Evolutionary conservation across 2,888 invertebrate genomes (phyloP).

Genomic region (Lepidonotus clava): DNA sequence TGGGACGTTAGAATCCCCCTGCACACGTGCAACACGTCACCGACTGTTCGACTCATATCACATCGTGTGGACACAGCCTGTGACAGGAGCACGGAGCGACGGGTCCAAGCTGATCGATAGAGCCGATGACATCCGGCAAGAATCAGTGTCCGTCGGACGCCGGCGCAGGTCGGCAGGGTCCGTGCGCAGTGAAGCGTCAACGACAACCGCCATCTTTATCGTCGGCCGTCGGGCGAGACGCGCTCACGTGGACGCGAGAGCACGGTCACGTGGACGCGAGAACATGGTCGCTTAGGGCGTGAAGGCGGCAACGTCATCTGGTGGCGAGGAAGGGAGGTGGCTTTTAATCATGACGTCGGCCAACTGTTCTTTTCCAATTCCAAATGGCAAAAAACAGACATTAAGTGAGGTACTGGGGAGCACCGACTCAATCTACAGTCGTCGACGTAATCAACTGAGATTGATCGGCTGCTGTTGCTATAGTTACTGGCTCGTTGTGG

Average conservation of each 20-base stretch:
- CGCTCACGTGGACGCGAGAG: slow-evolving; percentile 43
- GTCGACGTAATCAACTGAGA: not conserved
- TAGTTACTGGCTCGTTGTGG: not conserved
- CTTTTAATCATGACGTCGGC: not conserved
- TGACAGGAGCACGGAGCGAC: too few relatives aligned
- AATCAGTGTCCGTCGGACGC: not conserved
- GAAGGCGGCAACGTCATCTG: not conserved
- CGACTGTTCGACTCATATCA: too few relatives aligned
- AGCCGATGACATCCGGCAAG: not conserved
- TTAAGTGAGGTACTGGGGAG: not conserved
- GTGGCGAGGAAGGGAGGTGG: not conserved
- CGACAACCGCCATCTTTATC: slow-evolving; percentile 21
- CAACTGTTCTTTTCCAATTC: not conserved
- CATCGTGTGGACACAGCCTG: too few relatives aligned
- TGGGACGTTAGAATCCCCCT: too few relatives aligned
- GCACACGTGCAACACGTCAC: too few relatives aligned
- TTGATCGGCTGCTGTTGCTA: slow-evolving; percentile 10
- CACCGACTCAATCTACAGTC: slow-evolving; percentile 3
- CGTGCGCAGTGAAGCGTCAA: not conserved
- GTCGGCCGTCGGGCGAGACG: slow-evolving; percentile 16
- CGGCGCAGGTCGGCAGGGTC: slow-evolving; percentile 1
- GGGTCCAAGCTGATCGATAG: slow-evolving; percentile 1
- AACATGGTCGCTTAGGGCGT: slow-evolving; percentile 24
- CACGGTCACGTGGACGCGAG: slow-evolving; percentile 29
- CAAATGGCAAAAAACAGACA: not conserved